A percentile compares a stretch with the other conserved stretches of the same genome.
These are phyloP conservation scores for Artemia sinica DNA, from an alignment of 2,888 invertebrate genomes.

Conservation along the genomic window DNA sequence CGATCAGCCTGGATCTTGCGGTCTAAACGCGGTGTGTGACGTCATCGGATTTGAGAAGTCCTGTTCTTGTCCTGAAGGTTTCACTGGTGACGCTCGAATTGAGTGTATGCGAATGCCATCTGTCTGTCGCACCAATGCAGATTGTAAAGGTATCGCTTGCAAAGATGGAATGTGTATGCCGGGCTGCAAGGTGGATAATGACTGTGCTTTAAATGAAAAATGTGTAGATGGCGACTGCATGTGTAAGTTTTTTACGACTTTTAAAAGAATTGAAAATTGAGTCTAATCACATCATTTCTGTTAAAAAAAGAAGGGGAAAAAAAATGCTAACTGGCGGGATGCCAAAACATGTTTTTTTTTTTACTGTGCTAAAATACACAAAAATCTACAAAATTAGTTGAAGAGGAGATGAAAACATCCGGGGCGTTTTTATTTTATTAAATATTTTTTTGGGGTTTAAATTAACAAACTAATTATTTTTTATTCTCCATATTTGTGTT, in stretches of 20 bases:
- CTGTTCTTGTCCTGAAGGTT: constrained; percentile 65
- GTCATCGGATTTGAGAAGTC: constrained; percentile 52
- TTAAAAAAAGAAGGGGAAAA: no score
- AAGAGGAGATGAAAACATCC: no score
- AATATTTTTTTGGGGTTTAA: no score
- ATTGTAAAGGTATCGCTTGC: constrained; percentile 56
- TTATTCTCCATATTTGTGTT: no score
- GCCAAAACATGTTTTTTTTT: no score
- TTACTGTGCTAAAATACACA: no score
- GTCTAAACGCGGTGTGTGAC: constrained; percentile 56
- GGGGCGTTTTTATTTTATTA: no score
- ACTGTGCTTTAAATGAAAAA: constrained; percentile 76
- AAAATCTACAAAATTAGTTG: no score
- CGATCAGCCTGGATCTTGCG: constrained; percentile 49
- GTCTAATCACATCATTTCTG: no score
- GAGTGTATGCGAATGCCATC: constrained; percentile 71
- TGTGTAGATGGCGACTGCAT: constrained; percentile 64
- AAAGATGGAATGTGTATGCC: constrained; percentile 66
- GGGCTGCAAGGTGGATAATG: constrained; percentile 51
- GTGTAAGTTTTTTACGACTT: constrained; percentile 39
- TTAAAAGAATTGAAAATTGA: not conserved
- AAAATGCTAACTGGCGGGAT: no score
- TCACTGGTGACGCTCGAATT: constrained; percentile 62
- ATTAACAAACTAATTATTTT: no score
- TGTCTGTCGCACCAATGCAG: constrained; percentile 59